These are phyloP conservation scores for Copsychus sechellarum DNA, from an alignment of 2,113 vertebrate genomes.

Conservation along the genomic window DNA sequence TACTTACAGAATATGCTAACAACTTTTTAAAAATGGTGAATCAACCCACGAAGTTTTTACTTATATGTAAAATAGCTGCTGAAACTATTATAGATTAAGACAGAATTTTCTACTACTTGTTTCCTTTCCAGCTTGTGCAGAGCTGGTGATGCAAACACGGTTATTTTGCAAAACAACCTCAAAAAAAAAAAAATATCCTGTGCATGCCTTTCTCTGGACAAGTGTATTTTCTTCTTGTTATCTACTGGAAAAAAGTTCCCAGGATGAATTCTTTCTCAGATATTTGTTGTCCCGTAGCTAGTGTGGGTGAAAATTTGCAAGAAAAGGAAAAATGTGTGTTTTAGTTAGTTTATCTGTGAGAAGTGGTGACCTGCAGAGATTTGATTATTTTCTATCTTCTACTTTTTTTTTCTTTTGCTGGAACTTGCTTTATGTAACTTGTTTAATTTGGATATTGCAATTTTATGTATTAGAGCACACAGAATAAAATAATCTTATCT, in stretches of 20 bases:
- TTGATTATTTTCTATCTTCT: background rate
- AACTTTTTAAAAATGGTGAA: rapidly evolving
- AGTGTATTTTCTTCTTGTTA: background rate
- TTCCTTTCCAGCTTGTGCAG: background rate
- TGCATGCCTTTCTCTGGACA: background rate
- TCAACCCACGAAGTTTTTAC: background rate
- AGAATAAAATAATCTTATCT: background rate
- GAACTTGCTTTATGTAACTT: background rate
- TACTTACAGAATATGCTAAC: background rate
- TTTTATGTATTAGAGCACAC: background rate
- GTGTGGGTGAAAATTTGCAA: background rate
- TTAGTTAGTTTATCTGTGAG: background rate
- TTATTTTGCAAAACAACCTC: background rate
- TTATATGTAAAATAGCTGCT: background rate
- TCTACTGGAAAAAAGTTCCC: background rate
- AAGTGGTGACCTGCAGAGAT: background rate
- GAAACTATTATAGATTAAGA: background rate
- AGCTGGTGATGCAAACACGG: background rate
- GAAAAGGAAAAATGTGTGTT: background rate
- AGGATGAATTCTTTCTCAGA: background rate
- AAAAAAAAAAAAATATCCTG: background rate
- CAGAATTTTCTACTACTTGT: background rate
- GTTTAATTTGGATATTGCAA: background rate
- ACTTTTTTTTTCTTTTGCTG: background rate
- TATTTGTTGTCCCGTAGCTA: background rate